phyloP scores from a whole-genome alignment of 2,797 vertebrate species.

The Falco rusticolus region DNA sequence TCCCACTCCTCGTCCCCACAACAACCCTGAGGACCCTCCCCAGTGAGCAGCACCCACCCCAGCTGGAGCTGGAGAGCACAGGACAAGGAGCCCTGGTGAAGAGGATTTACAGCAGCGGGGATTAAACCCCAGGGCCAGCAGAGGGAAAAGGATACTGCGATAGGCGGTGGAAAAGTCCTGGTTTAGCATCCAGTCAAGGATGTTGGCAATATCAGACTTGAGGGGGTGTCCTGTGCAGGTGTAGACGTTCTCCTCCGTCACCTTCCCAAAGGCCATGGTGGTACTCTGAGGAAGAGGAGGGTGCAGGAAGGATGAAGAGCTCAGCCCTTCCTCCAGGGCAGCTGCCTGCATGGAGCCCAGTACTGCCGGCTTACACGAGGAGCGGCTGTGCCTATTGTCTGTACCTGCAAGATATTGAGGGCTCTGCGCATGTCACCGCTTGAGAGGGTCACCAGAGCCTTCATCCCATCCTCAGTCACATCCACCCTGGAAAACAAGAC shows the following conservation, averaged over 20 bases:
- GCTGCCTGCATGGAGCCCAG: neutral
- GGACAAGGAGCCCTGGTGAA: neutral
- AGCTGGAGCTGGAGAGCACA: fast-evolving
- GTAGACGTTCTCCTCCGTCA: conserved; percentile 94
- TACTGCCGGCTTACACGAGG: fast-evolving
- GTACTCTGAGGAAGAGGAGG: conserved; percentile 85
- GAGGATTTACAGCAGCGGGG: neutral
- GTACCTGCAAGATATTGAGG: conserved; percentile 94
- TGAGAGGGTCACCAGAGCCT: conserved; percentile 92
- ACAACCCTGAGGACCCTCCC: neutral
- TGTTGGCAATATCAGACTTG: conserved; percentile 94
- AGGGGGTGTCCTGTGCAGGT: conserved; percentile 96
- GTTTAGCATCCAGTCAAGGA: conserved; percentile 97
- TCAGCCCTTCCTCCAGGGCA: neutral
- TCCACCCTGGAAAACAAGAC: conserved; percentile 82
- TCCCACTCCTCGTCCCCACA: fast-evolving
- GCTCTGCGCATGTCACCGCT: conserved; percentile 95
- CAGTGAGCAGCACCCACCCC: neutral
- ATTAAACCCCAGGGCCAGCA: neutral
- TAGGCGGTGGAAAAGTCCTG: conserved; percentile 92
- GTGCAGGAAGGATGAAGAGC: neutral
- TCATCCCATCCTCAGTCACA: conserved; percentile 90
- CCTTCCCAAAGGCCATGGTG: conserved; percentile 91
- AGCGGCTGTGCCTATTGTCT: fast-evolving
- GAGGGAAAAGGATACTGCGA: conserved; percentile 86